Evolutionary conservation across 2,797 vertebrate genomes (phyloP).

Genomic region (Galago senegalensis): DNA sequence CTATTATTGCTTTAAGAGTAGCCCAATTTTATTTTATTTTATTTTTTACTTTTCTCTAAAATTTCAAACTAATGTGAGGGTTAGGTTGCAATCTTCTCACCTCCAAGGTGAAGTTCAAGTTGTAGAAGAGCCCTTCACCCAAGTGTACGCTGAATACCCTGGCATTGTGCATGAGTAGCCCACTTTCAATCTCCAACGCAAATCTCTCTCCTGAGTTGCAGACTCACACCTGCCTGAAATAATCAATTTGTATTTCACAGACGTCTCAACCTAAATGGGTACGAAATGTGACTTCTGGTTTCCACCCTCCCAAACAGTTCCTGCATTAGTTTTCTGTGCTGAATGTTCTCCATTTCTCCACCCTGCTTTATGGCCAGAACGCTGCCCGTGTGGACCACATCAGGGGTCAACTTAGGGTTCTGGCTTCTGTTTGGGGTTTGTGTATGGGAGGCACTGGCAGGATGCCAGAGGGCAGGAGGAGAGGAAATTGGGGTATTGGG

Average conservation of each 20-base stretch:
- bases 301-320: rapidly evolving
- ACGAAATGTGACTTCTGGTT: background rate
- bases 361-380: background rate
- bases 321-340: background rate
- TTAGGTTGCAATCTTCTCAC: no score
- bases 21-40: no score
- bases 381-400: background rate
- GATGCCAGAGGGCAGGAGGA: rapidly evolving
- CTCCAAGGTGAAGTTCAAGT: no score
- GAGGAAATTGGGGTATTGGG: background rate
- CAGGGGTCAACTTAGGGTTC: background rate
- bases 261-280: background rate
- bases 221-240: background rate
- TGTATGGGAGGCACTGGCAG: no score
- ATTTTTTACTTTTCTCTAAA: no score
- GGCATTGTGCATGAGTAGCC: no score
- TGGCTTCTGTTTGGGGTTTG: background rate
- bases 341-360: background rate
- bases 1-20: background rate
- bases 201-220: background rate
- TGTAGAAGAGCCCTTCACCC: no score
- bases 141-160: no score
- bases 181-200: background rate
- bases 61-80: no score
- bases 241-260: background rate